Evolutionary conservation across 2,888 invertebrate genomes (phyloP).

Genomic region (Oxycera nigricornis): DNA sequence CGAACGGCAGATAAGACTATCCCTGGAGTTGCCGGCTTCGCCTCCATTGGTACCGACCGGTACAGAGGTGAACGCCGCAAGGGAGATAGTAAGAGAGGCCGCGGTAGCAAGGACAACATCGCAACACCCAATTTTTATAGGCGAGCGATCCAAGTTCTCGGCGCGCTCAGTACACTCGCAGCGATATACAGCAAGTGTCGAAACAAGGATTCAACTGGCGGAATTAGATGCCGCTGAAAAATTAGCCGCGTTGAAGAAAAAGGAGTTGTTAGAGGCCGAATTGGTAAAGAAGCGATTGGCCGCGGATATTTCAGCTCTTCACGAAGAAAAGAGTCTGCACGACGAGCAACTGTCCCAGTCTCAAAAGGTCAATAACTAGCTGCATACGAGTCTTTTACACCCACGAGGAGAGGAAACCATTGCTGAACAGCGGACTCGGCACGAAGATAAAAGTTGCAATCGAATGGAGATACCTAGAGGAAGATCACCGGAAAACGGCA

Average conservation of each 20-base stretch:
- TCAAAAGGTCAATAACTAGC: not conserved
- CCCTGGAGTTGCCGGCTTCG: no score
- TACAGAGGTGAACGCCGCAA: no score
- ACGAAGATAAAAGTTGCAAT: not conserved
- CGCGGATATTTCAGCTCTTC: no score
- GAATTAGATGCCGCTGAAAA: not conserved
- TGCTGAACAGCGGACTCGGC: not conserved
- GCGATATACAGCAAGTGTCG: not conserved
- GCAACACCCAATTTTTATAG: no score
- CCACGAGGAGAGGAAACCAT: not conserved
- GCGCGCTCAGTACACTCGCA: not conserved
- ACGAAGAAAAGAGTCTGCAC: no score
- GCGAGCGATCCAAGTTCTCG: not conserved
- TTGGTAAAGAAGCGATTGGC: not conserved
- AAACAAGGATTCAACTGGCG: not conserved
- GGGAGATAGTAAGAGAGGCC: no score
- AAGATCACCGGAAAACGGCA: not conserved
- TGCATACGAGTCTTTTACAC: not conserved
- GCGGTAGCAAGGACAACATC: no score
- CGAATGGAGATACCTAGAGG: not conserved
- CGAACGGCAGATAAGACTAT: no score
- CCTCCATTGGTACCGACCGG: no score
- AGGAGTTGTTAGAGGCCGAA: not conserved
- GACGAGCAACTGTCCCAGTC: not conserved
- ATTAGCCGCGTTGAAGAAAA: no score